Base-by-base conservation (phyloP, 2,888 invertebrate genomes). In the Drosophila formosana region DNA sequence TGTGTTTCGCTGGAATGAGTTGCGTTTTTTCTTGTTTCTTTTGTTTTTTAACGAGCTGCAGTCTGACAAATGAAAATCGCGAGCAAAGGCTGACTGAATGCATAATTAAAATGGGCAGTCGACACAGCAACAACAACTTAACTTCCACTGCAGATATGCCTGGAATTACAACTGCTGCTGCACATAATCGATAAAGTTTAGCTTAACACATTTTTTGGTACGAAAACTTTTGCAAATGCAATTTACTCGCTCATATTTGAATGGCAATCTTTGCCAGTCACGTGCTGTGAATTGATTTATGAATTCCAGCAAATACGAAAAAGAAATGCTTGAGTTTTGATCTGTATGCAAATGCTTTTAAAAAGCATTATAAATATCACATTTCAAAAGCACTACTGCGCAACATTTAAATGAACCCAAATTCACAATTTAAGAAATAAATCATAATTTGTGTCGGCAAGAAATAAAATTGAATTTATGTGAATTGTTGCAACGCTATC, bases 61-160 rank as follows among this genome's bases (percentile, higher is more conserved):
- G 18, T 11, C 49, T n/a, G n/a, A 25, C 13, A 30, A 8, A 18
- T 39, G 50, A 34, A 50, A 50, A 50, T 50, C 23, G 34, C 23
- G 28, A 49, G 37, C 23, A 28, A 72, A 55, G n/a, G n/a, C n/a
- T n/a, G 51, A 58, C 11, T 55, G 8, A 64, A 53, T 63, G 69
- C 69, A 73, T 75, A 60, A 75, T 73, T 75, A 66, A 73, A 69
- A 66, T 57, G 63, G 46, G 26, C 45, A 67, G 50, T 37, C 52
- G 56, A 47, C 25, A 39, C 46, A 39, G 9, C 11, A 28, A 28
- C 28, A 66, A 47, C 66, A 58, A 47, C 50, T 58, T 55, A 39
- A 63, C 50, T 13, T n/a, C 60, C 52, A 61, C 52, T 46, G 9
- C 13, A n/a, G 9, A 1, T 41, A 28, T 30, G 45, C 3, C 8